Evolutionary conservation across 2,113 vertebrate species (phyloP).

Genomic region (Desmodus rotundus): DNA sequence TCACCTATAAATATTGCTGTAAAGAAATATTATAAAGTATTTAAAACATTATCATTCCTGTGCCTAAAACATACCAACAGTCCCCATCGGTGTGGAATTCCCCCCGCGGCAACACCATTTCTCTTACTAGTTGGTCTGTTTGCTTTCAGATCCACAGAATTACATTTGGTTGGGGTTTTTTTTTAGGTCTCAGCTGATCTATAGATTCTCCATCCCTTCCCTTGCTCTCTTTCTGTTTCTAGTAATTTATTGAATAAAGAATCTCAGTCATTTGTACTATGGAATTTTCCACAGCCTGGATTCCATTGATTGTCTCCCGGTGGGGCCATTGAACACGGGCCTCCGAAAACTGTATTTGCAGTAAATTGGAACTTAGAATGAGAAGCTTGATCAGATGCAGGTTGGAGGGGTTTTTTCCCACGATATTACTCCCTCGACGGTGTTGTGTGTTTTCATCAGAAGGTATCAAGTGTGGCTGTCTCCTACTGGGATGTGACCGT

Average conservation of each 20-base stretch:
- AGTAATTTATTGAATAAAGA: not conserved
- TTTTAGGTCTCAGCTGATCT: not conserved
- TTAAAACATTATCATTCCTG: not conserved
- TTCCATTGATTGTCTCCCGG: constrained; percentile 14
- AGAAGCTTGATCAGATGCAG: not conserved
- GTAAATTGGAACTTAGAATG: not conserved
- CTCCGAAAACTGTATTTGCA: not conserved
- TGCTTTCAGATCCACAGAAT: not conserved
- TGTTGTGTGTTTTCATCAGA: not conserved
- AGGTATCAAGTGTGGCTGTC: not conserved
- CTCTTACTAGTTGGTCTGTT: not conserved
- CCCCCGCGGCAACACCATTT: not conserved
- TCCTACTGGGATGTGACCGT: rapidly evolving
- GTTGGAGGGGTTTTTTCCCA: not conserved
- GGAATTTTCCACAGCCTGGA: not conserved
- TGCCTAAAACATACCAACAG: not conserved
- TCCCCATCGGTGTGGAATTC: not conserved
- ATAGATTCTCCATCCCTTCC: not conserved
- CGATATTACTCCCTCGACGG: not conserved
- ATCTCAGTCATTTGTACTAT: not conserved
- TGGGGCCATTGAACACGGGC: not conserved
- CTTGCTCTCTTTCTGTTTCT: not conserved
- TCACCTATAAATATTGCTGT: not conserved
- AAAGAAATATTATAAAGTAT: not conserved
- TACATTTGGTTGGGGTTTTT: too few species aligned